Percentiles rank a stretch among this genome's conserved stretches.
phyloP scores from a whole-genome alignment of 2,888 invertebrate species.

The Phortica okadai region DNA sequence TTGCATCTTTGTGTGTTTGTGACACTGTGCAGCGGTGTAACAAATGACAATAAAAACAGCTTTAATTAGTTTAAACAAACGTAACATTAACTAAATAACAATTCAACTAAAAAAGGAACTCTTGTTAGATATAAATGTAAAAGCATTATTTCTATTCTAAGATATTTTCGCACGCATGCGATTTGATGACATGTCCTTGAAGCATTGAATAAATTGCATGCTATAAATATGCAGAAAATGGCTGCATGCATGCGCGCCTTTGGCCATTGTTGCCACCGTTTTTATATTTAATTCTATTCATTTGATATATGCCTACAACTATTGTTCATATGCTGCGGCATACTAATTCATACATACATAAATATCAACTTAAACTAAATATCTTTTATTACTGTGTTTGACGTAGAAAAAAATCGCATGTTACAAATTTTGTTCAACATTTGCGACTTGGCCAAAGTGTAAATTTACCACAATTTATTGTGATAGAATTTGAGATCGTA shows the following conservation, averaged over 20 bases:
- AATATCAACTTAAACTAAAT: constrained; percentile 42
- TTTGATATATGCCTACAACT: constrained; percentile 1
- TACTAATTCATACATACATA: constrained; percentile 33
- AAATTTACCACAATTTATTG: constrained; percentile 84
- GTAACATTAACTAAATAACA: constrained; percentile 47
- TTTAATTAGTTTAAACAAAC: constrained; percentile 45
- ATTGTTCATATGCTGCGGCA: not conserved
- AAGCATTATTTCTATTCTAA: too few species aligned
- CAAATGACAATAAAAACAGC: constrained; percentile 55
- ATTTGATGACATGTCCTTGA: not conserved
- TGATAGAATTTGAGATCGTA: constrained; percentile 88
- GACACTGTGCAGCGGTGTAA: constrained; percentile 58
- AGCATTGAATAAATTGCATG: not conserved
- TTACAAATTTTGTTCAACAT: constrained; percentile 6
- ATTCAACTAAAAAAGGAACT: constrained; percentile 51
- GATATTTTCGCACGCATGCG: too few species aligned
- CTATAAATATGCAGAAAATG: not conserved
- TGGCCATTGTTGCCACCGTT: not conserved
- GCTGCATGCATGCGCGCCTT: not conserved
- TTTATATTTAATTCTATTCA: not conserved
- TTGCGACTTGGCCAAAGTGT: not conserved
- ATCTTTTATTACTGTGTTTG: constrained; percentile 27
- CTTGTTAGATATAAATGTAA: not conserved
- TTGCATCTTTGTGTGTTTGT: not conserved
- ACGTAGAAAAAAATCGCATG: constrained; percentile 19